Conservation (phyloP, 2,113 vertebrate genomes). For the Calonectris borealis region DNA sequence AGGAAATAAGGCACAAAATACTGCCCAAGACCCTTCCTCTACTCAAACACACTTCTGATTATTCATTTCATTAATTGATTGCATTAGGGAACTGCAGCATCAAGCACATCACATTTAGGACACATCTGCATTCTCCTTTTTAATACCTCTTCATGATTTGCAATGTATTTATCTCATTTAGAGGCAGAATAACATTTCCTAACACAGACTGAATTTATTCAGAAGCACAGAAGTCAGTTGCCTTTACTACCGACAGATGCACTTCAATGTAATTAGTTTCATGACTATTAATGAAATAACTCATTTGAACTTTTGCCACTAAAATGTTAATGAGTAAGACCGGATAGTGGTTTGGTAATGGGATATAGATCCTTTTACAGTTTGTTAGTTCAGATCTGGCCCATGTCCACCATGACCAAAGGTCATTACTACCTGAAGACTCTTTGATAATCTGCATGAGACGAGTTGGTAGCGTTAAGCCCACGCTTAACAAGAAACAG, state of each 20-base stretch:
- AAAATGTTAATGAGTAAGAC: slow-evolving; percentile 67
- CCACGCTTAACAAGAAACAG: background rate
- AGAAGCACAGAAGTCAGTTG: slow-evolving; percentile 29
- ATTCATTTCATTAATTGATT: slow-evolving; percentile 18
- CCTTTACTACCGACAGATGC: slow-evolving; percentile 19
- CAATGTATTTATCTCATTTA: slow-evolving; percentile 21
- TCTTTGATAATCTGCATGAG: background rate
- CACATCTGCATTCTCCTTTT: slow-evolving; percentile 1
- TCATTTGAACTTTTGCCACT: slow-evolving; percentile 66
- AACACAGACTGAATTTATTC: slow-evolving; percentile 39
- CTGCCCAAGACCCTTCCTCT: background rate
- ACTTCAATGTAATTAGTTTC: slow-evolving; percentile 60
- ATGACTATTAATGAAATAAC: slow-evolving; percentile 73
- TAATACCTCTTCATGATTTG: slow-evolving; percentile 31
- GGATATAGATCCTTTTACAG: slow-evolving; percentile 52
- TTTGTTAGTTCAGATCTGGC: slow-evolving; percentile 52
- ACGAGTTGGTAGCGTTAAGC: background rate
- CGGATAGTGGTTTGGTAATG: slow-evolving; percentile 17
- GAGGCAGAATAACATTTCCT: slow-evolving; percentile 6
- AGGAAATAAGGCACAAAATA: background rate
- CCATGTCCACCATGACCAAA: background rate
- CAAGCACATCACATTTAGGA: background rate
- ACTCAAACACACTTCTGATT: background rate
- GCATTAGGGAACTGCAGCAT: background rate
- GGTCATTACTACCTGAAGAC: slow-evolving; percentile 31